Percentiles rank a stretch among this genome's conserved stretches.
Conservation (phyloP, 2,797 vertebrate species). For the Onychomys arenicola region DNA sequence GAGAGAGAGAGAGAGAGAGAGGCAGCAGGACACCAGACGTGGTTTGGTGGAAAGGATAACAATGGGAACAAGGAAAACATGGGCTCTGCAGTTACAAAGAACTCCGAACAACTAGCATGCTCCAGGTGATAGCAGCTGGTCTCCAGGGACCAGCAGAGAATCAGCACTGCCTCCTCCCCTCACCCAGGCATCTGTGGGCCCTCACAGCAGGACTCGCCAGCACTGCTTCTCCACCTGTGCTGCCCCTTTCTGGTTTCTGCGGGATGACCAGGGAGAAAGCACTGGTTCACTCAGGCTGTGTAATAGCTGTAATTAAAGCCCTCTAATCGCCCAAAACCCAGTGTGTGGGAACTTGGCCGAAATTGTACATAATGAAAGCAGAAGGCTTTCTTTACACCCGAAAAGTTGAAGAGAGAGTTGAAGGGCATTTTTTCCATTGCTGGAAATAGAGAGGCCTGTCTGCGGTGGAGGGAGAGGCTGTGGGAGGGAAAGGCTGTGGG, state of each 20-base stretch:
- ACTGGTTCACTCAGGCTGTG: neutral
- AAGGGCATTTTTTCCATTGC: neutral
- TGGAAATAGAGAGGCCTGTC: neutral
- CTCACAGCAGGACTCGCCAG: neutral
- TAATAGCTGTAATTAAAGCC: slow-evolving; percentile 72
- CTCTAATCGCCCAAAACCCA: slow-evolving; percentile 60
- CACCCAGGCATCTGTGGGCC: neutral
- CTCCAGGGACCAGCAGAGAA: neutral
- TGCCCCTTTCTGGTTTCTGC: slow-evolving; percentile 40
- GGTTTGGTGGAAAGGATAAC: neutral
- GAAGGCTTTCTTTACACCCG: neutral
- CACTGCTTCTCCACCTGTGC: neutral
- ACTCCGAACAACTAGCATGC: neutral
- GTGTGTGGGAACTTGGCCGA: slow-evolving; percentile 47
- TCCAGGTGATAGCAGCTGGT: neutral
- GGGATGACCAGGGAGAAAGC: slow-evolving; percentile 57
- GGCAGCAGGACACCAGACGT: neutral
- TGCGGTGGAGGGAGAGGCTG: neutral
- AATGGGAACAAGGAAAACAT: neutral
- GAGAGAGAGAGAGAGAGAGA: too few relatives aligned
- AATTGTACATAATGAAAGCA: slow-evolving; percentile 1
- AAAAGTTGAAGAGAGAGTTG: neutral
- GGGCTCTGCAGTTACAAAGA: neutral
- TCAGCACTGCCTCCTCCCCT: too few relatives aligned
- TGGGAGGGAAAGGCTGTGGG: neutral